Conservation (phyloP, 2,888 invertebrate genomes). For the Dexiosoma caninum region DNA sequence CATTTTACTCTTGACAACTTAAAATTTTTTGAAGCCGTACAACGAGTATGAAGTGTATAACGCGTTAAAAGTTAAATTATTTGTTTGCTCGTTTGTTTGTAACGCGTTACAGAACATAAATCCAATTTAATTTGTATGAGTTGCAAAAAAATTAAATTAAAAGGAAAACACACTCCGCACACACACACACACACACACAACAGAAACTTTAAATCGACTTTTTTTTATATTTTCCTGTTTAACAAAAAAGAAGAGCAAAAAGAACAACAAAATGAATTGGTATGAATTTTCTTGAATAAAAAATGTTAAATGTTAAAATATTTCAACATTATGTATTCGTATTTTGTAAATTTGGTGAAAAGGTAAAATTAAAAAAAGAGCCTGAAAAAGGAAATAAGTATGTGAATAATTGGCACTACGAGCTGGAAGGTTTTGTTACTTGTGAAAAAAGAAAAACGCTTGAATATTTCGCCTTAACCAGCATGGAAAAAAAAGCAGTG, state of each 20-base stretch:
- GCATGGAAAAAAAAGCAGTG: too few species aligned
- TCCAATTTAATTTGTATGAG: constrained; percentile 53
- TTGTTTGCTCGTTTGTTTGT: constrained; percentile 1
- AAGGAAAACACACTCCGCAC: background rate
- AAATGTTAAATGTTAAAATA: constrained; percentile 25
- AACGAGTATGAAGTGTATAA: background rate
- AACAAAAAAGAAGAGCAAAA: background rate
- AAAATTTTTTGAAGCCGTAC: too few species aligned
- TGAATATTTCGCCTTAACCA: background rate
- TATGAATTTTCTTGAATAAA: constrained; percentile 26
- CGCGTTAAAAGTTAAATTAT: background rate
- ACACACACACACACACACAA: background rate
- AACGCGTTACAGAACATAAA: constrained; percentile 48
- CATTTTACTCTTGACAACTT: too few species aligned
- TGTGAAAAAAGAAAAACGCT: background rate
- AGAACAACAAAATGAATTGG: too few species aligned
- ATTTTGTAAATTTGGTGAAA: background rate
- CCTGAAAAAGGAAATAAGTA: background rate
- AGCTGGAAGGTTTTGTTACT: constrained; percentile 17
- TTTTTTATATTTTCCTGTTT: background rate
- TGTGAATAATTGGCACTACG: constrained; percentile 10
- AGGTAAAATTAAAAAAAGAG: background rate
- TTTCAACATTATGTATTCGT: constrained; percentile 5
- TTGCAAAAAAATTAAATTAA: constrained; percentile 35
- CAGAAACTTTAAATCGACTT: constrained; percentile 9